phyloP scores from a whole-genome alignment of 2,797 vertebrate genomes.

The Tauraco hartlaubi region DNA sequence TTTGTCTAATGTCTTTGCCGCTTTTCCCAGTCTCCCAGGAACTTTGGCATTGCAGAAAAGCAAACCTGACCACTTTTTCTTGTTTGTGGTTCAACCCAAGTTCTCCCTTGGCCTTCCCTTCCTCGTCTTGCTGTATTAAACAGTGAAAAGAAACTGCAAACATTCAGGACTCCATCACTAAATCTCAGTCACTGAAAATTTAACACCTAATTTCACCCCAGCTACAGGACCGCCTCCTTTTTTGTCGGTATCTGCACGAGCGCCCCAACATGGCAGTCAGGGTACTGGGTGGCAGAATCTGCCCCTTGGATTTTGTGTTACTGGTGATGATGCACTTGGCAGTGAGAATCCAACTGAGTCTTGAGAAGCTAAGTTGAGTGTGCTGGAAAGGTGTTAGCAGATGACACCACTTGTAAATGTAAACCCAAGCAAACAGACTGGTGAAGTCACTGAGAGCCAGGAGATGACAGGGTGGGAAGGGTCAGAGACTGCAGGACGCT shows the following conservation, averaged over 20 bases:
- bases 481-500: background rate
- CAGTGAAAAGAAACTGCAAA: background rate
- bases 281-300: background rate
- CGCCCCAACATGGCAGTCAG: background rate
- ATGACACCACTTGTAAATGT: background rate
- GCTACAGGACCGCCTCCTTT: background rate
- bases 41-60: background rate
- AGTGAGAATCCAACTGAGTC: background rate
- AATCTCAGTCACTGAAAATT: background rate
- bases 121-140: background rate
- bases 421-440: background rate
- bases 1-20: background rate
- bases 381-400: background rate
- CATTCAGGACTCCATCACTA: background rate
- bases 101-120: background rate
- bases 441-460: constrained; percentile 21
- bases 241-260: fast-evolving
- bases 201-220: background rate
- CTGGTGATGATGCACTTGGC: background rate
- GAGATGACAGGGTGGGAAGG: too few relatives aligned
- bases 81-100: background rate
- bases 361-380: background rate
- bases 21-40: background rate
- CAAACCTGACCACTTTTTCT: background rate
- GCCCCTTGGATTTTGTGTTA: background rate